Evolutionary conservation across 1,140 invertebrate species (phyloP).

Genomic region (Drosophila murphyi): DNA sequence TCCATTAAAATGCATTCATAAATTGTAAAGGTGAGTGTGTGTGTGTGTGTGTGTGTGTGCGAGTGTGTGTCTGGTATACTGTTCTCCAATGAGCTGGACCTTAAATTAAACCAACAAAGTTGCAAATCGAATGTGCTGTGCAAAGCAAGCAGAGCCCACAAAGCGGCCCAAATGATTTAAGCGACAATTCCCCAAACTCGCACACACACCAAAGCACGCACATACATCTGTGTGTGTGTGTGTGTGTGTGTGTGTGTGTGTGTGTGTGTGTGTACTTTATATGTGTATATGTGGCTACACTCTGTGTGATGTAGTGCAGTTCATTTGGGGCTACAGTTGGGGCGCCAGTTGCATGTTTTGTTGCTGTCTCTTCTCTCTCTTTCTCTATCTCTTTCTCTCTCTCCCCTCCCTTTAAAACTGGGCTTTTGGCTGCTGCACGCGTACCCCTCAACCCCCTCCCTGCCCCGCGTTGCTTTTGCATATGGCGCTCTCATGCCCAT

Average conservation of each 20-base stretch:
- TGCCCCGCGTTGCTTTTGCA: slow-evolving; percentile 36
- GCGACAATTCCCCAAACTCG: slow-evolving; percentile 41
- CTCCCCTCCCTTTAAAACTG: background rate
- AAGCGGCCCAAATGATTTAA: slow-evolving; percentile 70
- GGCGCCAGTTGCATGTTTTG: slow-evolving; percentile 38
- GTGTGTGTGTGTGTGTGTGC: slow-evolving; percentile 14
- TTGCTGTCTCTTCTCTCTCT: slow-evolving; percentile 31
- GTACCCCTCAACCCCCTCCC: background rate
- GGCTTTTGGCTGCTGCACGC: slow-evolving; percentile 1
- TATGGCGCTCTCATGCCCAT: slow-evolving; percentile 68
- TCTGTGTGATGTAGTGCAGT: slow-evolving; percentile 68
- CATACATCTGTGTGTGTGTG: background rate
- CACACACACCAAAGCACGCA: slow-evolving; percentile 1
- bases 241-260: background rate
- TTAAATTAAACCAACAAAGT: slow-evolving; percentile 74
- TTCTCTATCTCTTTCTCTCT: background rate
- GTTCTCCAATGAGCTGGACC: slow-evolving; percentile 30
- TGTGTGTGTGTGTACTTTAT: background rate
- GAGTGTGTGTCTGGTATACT: slow-evolving; percentile 16
- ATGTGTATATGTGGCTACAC: no score
- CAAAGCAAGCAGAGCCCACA: slow-evolving; percentile 33
- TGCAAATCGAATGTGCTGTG: slow-evolving; percentile 59
- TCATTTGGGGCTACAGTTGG: slow-evolving; percentile 52
- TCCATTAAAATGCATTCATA: slow-evolving; percentile 78
- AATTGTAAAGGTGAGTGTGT: slow-evolving; percentile 67